Evolutionary conservation across 2,113 vertebrate species (phyloP), one percentile per base, ranked within the genome.

Genomic region (Phrynocephalus versicolor): DNA sequence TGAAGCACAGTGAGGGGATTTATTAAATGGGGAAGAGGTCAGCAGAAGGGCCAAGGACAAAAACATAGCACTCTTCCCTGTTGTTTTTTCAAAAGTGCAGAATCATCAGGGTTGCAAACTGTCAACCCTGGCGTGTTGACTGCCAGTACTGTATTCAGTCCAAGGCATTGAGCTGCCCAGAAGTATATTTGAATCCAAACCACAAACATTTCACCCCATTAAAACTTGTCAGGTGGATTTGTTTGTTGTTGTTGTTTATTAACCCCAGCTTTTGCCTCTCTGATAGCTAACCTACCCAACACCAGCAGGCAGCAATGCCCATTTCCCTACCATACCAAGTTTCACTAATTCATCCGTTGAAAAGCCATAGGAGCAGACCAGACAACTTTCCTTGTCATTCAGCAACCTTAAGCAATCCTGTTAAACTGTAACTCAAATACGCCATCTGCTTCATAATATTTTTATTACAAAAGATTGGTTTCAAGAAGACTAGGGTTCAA

Each of bases 401-500:
- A 1, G 39, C n/a, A 37, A 35, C 23, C n/a, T 23, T 35, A 77
- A 64, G n/a, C 58, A 90, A 51, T 21, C 2, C 64, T 45, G 81
- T 90, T 83, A 6, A 41, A 35, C 5, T 51, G 45, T 51, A 73
- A 88, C 84, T 37, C 79, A 87, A 84, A 81, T 25, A 71, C 0
- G 19, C 55, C 3, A 60, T 90, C 90, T 86, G 60, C 10, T 30
- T 37, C 67, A 37, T 0, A 78, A 80, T 67, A n/a, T 51, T 88
- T 88, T 87, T 83, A 87, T 75, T 89, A 51, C 10, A 79, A n/a
- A 18, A 87, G 76, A 3, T 18, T 75, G 18, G 4, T 88, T 90
- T 90, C 67, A 85, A 25, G 35, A 86, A 91, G 93, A 76, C 23
- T n/a, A 79, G 16, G 72, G 2, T 58, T 90, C 60, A 1, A 1